Percentiles rank a stretch among this genome's conserved stretches.
phyloP scores from a whole-genome alignment of 2,888 invertebrate species.

The Drosophila limbata region DNA sequence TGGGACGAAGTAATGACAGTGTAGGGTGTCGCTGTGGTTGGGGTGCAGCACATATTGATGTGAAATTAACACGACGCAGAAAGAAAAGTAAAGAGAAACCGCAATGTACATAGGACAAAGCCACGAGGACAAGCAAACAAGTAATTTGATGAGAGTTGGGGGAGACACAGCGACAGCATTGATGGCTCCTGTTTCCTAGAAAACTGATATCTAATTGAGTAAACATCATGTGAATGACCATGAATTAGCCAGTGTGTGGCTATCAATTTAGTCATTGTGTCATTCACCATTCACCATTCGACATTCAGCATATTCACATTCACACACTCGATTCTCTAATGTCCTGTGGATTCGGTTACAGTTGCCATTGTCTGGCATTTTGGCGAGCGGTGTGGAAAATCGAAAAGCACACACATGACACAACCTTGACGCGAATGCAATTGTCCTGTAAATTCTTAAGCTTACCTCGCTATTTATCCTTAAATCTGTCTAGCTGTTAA shows the following conservation, averaged over 20 bases:
- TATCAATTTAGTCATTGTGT: conserved; percentile 40
- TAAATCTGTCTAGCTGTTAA: not conserved
- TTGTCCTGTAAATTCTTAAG: conserved; percentile 41
- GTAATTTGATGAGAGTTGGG: conserved; percentile 13
- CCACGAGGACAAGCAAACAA: conserved; percentile 43
- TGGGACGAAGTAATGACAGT: not conserved
- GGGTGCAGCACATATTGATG: conserved; percentile 35
- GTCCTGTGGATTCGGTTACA: conserved; percentile 34
- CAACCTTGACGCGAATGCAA: conserved; percentile 64
- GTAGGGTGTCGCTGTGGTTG: not conserved
- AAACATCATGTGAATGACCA: conserved; percentile 60
- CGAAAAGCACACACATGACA: conserved; percentile 67
- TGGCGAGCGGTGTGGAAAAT: conserved; percentile 57
- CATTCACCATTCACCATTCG: conserved; percentile 29
- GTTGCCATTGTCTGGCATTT: conserved; percentile 38
- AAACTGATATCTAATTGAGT: conserved; percentile 77
- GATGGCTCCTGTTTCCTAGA: conserved; percentile 39
- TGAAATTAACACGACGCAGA: conserved; percentile 51
- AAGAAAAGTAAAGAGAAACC: conserved; percentile 26
- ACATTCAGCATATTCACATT: conserved; percentile 14
- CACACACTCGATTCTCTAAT: not conserved
- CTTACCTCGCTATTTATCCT: conserved; percentile 34
- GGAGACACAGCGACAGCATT: conserved; percentile 2
- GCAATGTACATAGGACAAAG: conserved; percentile 12
- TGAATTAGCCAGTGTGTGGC: conserved; percentile 42